Evolutionary conservation across 2,797 vertebrate species (phyloP).

Genomic region (Anguilla megastoma): DNA sequence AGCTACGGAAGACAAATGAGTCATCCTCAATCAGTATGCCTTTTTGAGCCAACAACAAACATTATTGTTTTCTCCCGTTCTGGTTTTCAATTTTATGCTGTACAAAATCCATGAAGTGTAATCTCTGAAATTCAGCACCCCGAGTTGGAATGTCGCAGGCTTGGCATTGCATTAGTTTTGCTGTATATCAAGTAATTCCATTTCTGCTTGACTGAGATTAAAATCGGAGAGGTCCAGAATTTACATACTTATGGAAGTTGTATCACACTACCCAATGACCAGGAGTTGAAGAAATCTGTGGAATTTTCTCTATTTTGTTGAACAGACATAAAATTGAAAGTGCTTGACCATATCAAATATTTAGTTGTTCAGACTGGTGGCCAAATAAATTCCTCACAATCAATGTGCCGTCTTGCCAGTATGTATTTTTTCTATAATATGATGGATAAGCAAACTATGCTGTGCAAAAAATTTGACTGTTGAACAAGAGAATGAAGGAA

Average conservation of each 20-base stretch:
- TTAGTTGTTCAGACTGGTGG: neutral
- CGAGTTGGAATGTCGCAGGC: neutral
- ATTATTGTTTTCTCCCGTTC: neutral
- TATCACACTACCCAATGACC: neutral
- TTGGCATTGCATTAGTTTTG: neutral
- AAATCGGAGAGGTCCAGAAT: neutral
- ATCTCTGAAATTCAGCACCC: conserved; percentile 11
- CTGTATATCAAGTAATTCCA: neutral
- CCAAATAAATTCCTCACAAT: neutral
- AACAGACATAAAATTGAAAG: neutral
- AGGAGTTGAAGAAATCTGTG: neutral
- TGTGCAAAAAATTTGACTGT: neutral
- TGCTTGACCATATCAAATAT: neutral
- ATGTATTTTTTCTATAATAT: neutral
- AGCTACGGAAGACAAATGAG: neutral
- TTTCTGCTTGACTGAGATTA: neutral
- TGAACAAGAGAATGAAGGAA: neutral
- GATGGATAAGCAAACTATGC: neutral
- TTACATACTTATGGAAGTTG: neutral
- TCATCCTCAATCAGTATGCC: neutral
- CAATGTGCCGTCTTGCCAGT: neutral
- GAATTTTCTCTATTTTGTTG: neutral
- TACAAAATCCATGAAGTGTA: conserved; percentile 3
- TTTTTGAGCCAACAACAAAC: neutral
- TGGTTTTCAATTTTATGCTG: neutral